A percentile compares a stretch with the other conserved stretches of the same genome.
Conservation (phyloP, 2,113 vertebrate species). For the Chionis minor region DNA sequence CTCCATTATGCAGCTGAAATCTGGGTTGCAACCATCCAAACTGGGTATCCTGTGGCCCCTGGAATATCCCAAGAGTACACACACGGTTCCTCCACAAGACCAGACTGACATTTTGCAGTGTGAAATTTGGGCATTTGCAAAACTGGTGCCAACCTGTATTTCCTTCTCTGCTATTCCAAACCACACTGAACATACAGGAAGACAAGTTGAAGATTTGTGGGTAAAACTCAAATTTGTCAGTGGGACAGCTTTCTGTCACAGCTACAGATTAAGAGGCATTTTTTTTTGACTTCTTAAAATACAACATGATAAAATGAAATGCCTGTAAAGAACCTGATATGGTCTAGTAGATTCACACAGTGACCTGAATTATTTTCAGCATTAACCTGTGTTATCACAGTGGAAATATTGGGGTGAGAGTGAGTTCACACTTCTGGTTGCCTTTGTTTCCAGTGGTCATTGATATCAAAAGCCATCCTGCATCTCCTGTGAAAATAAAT, state of each 20-base stretch:
- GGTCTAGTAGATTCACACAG: background rate
- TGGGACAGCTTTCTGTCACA: background rate
- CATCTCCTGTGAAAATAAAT: slow-evolving; percentile 33
- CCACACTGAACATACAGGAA: background rate
- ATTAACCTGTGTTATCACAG: slow-evolving; percentile 37
- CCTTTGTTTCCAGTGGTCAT: slow-evolving; percentile 19
- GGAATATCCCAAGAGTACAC: background rate
- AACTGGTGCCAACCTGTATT: background rate
- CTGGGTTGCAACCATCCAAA: background rate
- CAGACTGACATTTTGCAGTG: background rate
- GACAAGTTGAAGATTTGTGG: background rate
- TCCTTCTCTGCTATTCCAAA: background rate
- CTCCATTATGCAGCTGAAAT: background rate
- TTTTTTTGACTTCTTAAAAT: slow-evolving; percentile 6
- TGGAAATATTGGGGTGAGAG: slow-evolving; percentile 31
- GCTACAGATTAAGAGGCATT: background rate
- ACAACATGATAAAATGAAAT: background rate
- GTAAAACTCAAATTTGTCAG: background rate
- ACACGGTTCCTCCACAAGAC: background rate
- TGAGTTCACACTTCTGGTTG: slow-evolving; percentile 20
- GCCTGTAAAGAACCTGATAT: background rate
- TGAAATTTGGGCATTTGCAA: background rate
- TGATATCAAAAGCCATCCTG: slow-evolving; percentile 21
- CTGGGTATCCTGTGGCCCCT: background rate
- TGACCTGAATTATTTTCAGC: slow-evolving; percentile 48